phyloP scores from a whole-genome alignment of 2,113 vertebrate genomes.

The Nerophis lumbriciformis region DNA sequence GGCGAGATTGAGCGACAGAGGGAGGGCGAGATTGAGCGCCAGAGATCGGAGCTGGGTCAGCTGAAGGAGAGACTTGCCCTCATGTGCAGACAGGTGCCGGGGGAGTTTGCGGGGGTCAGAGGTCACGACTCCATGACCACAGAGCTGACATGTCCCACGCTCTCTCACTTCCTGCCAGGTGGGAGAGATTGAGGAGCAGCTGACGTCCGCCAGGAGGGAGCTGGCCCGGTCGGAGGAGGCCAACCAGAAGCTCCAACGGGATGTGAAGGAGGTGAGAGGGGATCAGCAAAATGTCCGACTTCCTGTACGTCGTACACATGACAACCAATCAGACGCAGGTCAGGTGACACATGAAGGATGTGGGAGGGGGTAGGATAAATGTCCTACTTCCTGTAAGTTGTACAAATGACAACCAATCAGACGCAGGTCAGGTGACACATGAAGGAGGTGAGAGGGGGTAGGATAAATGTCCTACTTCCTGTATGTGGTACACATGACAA shows the following conservation, averaged over 20 bases:
- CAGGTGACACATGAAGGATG: no score
- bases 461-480: no score
- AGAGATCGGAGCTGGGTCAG: slow-evolving; percentile 82
- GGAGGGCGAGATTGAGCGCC: slow-evolving; percentile 81
- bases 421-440: no score
- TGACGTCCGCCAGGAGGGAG: slow-evolving; percentile 82
- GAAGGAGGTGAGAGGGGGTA: no score
- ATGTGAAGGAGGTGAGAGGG: slow-evolving; percentile 79
- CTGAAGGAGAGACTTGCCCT: slow-evolving; percentile 84
- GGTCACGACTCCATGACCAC: neutral
- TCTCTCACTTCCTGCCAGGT: slow-evolving; percentile 62
- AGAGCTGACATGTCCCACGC: neutral
- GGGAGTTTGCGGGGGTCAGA: no score
- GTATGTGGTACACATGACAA: no score
- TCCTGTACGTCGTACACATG: no score
- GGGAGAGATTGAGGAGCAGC: slow-evolving; percentile 87
- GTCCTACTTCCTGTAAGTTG: no score
- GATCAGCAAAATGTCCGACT: no score
- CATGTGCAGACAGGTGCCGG: slow-evolving; percentile 80
- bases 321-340: no score
- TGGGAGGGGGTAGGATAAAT: no score
- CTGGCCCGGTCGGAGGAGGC: slow-evolving; percentile 85
- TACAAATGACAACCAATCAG: no score
- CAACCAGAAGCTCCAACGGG: slow-evolving; percentile 85
- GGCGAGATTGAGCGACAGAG: slow-evolving; percentile 69